Evolutionary conservation across 2,797 vertebrate genomes (phyloP).

Genomic region (Micromesistius poutassou): DNA sequence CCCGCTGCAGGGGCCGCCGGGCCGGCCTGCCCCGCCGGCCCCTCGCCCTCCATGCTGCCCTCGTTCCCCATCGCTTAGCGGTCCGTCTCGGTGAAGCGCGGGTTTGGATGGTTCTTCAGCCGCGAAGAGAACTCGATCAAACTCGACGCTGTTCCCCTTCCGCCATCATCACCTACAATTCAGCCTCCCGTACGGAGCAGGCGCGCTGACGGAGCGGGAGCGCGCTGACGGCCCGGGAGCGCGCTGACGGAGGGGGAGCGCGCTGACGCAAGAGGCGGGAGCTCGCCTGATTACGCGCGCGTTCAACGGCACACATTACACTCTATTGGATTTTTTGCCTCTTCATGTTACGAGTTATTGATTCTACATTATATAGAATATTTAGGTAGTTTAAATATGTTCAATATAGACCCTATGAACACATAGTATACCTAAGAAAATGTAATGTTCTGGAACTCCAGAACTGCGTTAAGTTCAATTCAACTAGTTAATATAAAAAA

Average conservation of each 20-base stretch:
- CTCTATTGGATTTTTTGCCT: conserved; percentile 9
- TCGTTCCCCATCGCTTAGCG: conserved; percentile 78
- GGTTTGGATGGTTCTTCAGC: conserved; percentile 64
- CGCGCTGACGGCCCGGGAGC: conserved; percentile 43
- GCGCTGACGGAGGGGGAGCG: conserved; percentile 55
- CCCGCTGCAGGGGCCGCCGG: conserved; percentile 70
- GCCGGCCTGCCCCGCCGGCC: conserved; percentile 73
- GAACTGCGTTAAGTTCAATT: background rate
- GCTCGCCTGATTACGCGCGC: conserved; percentile 39
- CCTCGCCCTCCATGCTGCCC: conserved; percentile 78
- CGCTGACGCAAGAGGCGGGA: conserved; percentile 57
- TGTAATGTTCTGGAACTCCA: conserved; percentile 40
- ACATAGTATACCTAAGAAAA: background rate
- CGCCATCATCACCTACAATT: conserved; percentile 83
- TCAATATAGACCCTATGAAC: background rate
- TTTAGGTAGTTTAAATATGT: background rate
- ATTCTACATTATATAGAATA: background rate
- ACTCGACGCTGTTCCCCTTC: conserved; percentile 79
- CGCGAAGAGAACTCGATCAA: conserved; percentile 64
- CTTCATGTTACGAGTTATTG: background rate
- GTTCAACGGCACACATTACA: conserved; percentile 32
- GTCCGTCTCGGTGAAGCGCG: conserved; percentile 59
- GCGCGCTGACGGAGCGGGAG: conserved; percentile 67
- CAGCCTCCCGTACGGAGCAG: conserved; percentile 77
- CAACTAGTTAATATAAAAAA: background rate